Conservation (phyloP, 2,797 vertebrate genomes). For the Argentina silus region DNA sequence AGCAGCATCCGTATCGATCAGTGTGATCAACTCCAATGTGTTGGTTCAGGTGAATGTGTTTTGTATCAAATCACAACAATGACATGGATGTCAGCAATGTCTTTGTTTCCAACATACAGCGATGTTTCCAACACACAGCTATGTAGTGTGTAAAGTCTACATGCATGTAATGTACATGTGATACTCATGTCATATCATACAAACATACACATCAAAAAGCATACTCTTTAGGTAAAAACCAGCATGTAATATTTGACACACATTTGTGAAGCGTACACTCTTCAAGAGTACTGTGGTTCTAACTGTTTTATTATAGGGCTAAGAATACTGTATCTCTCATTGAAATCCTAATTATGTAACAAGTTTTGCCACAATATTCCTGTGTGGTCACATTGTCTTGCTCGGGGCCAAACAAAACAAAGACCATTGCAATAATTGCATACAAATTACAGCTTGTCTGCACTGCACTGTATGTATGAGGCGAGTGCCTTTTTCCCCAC, state of each 20-base stretch:
- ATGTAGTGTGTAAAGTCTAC: no score
- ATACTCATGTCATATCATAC: no score
- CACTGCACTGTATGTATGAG: conserved; percentile 2
- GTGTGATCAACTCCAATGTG: background rate
- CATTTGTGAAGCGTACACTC: background rate
- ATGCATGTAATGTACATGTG: no score
- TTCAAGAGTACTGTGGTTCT: background rate
- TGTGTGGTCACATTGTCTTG: conserved; percentile 1
- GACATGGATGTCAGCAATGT: background rate
- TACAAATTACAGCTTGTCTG: conserved; percentile 17
- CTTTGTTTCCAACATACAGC: no score
- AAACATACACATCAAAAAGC: no score
- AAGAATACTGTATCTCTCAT: conserved; percentile 8
- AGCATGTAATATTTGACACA: background rate
- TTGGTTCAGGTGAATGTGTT: background rate
- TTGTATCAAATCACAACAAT: background rate
- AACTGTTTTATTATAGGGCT: conserved; percentile 16
- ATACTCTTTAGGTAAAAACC: no score
- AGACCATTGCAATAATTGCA: conserved; percentile 22
- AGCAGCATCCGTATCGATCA: background rate
- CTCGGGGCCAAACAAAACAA: conserved; percentile 10
- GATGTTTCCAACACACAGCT: no score
- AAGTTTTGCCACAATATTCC: background rate
- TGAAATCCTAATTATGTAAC: conserved; percentile 23
- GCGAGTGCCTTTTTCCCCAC: background rate